Evolutionary conservation across 1,140 invertebrate genomes (phyloP).

Genomic region (Heliconius hewitsoni): DNA sequence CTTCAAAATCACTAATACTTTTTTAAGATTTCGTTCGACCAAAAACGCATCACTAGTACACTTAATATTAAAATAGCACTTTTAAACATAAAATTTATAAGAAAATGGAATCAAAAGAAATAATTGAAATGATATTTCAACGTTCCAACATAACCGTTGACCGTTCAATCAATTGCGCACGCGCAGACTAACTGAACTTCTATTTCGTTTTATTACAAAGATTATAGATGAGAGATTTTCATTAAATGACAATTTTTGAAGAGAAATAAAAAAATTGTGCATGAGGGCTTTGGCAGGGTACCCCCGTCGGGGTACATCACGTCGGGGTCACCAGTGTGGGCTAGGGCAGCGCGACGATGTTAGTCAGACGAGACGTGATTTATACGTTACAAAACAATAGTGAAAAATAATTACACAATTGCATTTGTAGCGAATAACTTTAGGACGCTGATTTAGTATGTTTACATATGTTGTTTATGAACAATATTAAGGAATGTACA

Average conservation of each 20-base stretch:
- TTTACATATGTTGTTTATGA: no score
- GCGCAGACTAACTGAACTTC: conserved; percentile 14
- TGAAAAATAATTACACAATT: no score
- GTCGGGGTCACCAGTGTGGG: no score
- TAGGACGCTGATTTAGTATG: no score
- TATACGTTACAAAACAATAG: no score
- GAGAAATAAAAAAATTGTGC: neutral
- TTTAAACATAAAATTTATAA: neutral
- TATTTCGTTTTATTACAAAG: neutral
- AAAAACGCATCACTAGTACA: neutral
- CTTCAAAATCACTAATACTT: neutral
- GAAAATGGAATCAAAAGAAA: neutral
- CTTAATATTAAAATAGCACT: neutral
- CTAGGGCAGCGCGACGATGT: no score
- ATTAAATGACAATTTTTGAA: neutral
- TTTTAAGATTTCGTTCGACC: neutral
- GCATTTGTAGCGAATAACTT: no score
- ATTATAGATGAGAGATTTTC: neutral
- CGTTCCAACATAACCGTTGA: neutral
- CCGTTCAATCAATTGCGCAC: conserved; percentile 18
- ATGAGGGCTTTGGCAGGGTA: no score
- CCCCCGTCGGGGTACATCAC: no score
- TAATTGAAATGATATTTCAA: neutral
- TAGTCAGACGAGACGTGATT: no score
- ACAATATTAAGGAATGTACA: no score